Percentiles rank a stretch among this genome's conserved stretches.
Conservation (phyloP, 2,797 vertebrate genomes). For the Karalla daura region DNA sequence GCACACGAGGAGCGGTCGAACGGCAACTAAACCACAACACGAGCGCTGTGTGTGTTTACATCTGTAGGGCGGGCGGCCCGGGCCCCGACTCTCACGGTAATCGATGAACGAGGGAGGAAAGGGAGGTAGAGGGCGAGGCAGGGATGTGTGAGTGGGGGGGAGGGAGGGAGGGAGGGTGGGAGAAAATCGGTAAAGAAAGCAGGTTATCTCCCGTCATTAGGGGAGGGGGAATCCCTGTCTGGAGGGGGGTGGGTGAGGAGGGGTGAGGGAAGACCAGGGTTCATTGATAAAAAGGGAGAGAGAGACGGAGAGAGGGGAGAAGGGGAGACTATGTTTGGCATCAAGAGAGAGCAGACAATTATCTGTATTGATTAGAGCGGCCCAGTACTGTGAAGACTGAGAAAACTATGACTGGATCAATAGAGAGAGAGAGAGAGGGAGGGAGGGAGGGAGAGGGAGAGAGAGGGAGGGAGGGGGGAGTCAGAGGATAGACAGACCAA, state of each 20-base stretch:
- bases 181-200: conserved; percentile 88
- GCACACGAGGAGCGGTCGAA: conserved; percentile 55
- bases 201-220: conserved; percentile 88
- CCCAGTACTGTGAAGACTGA: conserved; percentile 87
- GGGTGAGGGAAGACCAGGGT: conserved; percentile 75
- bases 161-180: conserved; percentile 66
- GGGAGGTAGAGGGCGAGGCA: conserved; percentile 69
- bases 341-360: conserved; percentile 86
- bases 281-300: conserved; percentile 84
- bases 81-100: conserved; percentile 85
- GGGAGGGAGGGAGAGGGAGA: conserved; percentile 28
- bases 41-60: conserved; percentile 82
- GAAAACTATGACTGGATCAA: conserved; percentile 89
- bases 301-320: conserved; percentile 64
- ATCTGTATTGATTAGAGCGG: conserved; percentile 89
- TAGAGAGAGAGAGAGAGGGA: conserved; percentile 72
- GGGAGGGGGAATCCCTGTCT: conserved; percentile 84
- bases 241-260: conserved; percentile 66
- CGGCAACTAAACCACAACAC: conserved; percentile 75
- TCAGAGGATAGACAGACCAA: conserved; percentile 69
- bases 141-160: conserved; percentile 56
- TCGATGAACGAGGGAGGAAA: conserved; percentile 82
- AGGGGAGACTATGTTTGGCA: conserved; percentile 81
- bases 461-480: conserved; percentile 46
- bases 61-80: conserved; percentile 79